Conservation (phyloP, 2,113 vertebrate species). For the Laticauda colubrina region DNA sequence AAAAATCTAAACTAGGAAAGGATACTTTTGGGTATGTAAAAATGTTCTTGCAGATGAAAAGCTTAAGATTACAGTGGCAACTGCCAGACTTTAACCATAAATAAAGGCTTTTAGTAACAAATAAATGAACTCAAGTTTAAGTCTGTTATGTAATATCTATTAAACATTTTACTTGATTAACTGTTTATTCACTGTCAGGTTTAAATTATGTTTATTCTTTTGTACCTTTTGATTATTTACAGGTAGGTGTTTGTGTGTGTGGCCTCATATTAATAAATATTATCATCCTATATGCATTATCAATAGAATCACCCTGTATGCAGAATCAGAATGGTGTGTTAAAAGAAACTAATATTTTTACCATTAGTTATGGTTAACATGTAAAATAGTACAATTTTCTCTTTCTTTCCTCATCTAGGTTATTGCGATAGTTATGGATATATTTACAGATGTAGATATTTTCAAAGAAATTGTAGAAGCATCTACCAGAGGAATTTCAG, state of each 20-base stretch:
- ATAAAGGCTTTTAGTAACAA: background rate
- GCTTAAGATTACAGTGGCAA: background rate
- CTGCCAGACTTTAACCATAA: background rate
- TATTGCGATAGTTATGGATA: conserved; percentile 92
- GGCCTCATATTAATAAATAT: background rate
- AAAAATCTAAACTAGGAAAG: background rate
- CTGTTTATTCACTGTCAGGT: background rate
- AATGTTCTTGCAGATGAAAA: background rate
- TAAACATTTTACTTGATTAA: background rate
- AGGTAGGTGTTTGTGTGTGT: background rate
- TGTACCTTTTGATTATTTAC: background rate
- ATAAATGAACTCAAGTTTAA: background rate
- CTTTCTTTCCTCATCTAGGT: conserved; percentile 75
- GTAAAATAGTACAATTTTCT: conserved; percentile 33
- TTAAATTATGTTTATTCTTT: background rate
- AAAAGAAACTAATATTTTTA: background rate
- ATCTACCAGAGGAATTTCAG: conserved; percentile 81
- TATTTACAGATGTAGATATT: conserved; percentile 94
- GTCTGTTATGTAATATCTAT: background rate
- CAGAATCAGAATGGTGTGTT: background rate
- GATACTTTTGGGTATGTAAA: background rate
- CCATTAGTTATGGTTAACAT: background rate
- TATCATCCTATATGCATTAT: background rate
- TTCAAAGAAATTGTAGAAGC: conserved; percentile 92
- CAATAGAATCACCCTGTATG: background rate